Evolutionary conservation across 2,797 vertebrate genomes (phyloP).

Genomic region (Spinus olivaceus): DNA sequence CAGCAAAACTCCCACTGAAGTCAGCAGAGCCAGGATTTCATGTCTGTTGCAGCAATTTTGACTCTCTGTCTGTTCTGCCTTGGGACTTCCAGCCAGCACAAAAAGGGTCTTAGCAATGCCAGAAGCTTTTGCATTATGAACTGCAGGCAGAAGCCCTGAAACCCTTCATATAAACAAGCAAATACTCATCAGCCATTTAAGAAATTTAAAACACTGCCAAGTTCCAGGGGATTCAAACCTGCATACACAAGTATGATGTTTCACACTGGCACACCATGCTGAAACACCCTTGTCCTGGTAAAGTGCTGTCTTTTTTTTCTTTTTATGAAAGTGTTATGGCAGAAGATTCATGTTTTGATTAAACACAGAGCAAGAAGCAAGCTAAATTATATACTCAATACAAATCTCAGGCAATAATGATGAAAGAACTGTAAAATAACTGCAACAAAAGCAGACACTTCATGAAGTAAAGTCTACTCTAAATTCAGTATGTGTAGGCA

Average conservation of each 20-base stretch:
- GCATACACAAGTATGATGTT: background rate
- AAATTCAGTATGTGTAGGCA: constrained; percentile 36
- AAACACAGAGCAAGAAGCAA: constrained; percentile 2
- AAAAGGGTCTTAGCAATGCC: background rate
- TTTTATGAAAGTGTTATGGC: background rate
- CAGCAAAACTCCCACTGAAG: background rate
- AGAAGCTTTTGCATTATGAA: background rate
- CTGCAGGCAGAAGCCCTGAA: background rate
- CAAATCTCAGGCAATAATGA: constrained; percentile 29
- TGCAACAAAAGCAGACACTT: constrained; percentile 50
- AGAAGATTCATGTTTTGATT: constrained; percentile 18
- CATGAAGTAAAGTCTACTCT: constrained; percentile 43
- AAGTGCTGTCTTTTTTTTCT: background rate
- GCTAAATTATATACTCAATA: constrained; percentile 22
- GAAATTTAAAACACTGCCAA: background rate
- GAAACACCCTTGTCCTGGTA: background rate
- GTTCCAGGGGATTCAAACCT: background rate
- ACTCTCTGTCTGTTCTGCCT: background rate
- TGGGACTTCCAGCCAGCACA: background rate
- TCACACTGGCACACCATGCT: background rate
- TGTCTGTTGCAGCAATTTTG: background rate
- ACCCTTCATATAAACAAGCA: background rate
- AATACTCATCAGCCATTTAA: background rate
- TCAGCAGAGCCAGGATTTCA: background rate
- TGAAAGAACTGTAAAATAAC: constrained; percentile 57